Evolutionary conservation across 2,888 invertebrate species (phyloP).

Genomic region (Sepioteuthis lessoniana): DNA sequence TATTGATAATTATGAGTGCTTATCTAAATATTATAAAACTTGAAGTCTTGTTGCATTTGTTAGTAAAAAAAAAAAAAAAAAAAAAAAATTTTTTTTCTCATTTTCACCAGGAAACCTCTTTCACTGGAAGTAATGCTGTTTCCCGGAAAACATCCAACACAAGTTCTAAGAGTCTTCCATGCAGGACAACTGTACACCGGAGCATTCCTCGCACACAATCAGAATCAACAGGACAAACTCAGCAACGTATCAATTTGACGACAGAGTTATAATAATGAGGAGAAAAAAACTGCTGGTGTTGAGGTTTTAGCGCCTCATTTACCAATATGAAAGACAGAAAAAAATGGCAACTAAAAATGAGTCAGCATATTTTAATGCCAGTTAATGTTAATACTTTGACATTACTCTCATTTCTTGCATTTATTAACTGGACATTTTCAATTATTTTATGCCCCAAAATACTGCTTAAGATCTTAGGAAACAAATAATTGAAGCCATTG

Average conservation of each 20-base stretch:
- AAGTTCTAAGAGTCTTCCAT: slow-evolving; percentile 51
- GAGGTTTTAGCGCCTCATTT: not conserved
- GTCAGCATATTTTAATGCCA: not conserved
- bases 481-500: not conserved
- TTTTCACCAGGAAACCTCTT: slow-evolving; percentile 65
- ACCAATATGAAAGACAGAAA: not conserved
- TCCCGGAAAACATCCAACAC: slow-evolving; percentile 60
- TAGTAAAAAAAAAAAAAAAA: no score
- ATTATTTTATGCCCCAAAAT: not conserved
- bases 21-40: no score
- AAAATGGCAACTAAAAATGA: not conserved
- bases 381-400: not conserved
- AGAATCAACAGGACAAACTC: slow-evolving; percentile 57
- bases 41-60: no score
- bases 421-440: not conserved
- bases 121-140: slow-evolving; percentile 62
- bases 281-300: not conserved
- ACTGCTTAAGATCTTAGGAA: not conserved
- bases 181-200: not conserved
- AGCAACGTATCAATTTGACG: slow-evolving; percentile 64
- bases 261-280: slow-evolving; percentile 64
- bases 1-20: no score
- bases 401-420: not conserved
- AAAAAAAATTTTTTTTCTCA: not conserved
- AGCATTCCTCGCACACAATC: slow-evolving; percentile 54